These are phyloP conservation scores for Henricia sp. DNA, from an alignment of 53 echinoderm and acorn worm genomes.

Conservation along the genomic window DNA sequence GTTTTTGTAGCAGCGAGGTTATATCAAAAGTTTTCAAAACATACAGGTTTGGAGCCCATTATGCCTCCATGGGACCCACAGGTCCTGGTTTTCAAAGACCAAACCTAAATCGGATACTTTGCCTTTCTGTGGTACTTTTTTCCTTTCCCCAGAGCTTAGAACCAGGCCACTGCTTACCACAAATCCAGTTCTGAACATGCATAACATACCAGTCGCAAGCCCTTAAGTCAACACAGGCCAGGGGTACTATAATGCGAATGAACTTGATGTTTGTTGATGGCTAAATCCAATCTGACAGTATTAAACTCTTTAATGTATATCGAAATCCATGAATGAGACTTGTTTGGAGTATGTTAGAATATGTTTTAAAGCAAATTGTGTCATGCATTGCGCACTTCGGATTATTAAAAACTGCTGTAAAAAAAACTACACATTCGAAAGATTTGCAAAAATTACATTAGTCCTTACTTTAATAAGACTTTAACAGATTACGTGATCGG, in stretches of 20 bases:
- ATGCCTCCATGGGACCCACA: not conserved
- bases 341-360: too few species aligned
- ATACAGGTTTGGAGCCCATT: constrained; percentile 28
- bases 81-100: constrained; percentile 3
- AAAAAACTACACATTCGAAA: too few species aligned
- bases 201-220: constrained; percentile 41
- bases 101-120: constrained; percentile 53
- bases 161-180: constrained; percentile 14
- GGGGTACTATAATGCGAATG: constrained; percentile 8
- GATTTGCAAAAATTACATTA: too few species aligned
- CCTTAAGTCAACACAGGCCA: constrained; percentile 45
- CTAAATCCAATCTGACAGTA: constrained; percentile 38
- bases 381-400: too few species aligned
- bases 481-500: too few species aligned
- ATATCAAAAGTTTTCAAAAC: constrained; percentile 57
- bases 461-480: too few species aligned
- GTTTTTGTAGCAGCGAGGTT: constrained; percentile 39
- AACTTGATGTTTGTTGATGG: constrained; percentile 54
- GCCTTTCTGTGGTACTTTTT: not conserved
- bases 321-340: constrained; percentile 62
- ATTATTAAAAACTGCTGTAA: too few species aligned
- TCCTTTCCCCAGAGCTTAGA: constrained; percentile 2
- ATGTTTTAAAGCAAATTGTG: too few species aligned
- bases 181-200: constrained; percentile 34
- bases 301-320: constrained; percentile 42